Base-by-base conservation (phyloP, 92 coral and sea anemone species). In the Porites evermanni region DNA sequence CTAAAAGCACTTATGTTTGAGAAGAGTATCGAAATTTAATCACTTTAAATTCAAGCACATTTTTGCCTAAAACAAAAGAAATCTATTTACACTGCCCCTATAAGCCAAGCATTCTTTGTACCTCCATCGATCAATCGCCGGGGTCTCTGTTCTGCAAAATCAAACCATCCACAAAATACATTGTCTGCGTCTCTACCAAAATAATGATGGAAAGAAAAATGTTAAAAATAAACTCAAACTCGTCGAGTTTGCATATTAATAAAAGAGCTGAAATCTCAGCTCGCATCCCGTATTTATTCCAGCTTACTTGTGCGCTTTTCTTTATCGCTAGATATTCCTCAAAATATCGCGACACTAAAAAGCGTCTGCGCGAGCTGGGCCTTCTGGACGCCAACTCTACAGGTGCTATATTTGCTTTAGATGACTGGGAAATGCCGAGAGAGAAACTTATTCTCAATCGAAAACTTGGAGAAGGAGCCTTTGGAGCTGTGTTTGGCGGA, bases 401-500 rank as follows among this genome's bases (percentile, higher is more conserved):
- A 59, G 86, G 79, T 14, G 86, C 79, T 47, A 89, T 94, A 59
- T 94, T 94, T 77, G 91, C 92, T 18, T 85, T 94, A 78, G 97
- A 94, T 79, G 93, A 80, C 68, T 94, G 95, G 97, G 97, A 94
- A 70, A 79, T 92, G 47, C 81, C 95, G 60, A 88, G 93, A 56
- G 95, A 94, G 12, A 85, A 77, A 68, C 56, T 94, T 53, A 75
- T 94, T 76, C 80, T 94, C 21, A 94, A 94, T 79, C 76, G 95
- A 17, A 94, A 94, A 78, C 88, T 94, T 8, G 97, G 97, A 18
- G 91, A 91, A 72, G 97, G 97, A 1, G 97, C 97, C 5, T 94
- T 94, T 87, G 97, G 97, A 24, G 91, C 97, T 2, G 97, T 94
- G 88, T 94, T 89, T 65, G 97, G 97, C 23, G 97, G 97, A 1